phyloP scores from a whole-genome alignment of 2,888 invertebrate genomes.

The Coenonympha arcania region DNA sequence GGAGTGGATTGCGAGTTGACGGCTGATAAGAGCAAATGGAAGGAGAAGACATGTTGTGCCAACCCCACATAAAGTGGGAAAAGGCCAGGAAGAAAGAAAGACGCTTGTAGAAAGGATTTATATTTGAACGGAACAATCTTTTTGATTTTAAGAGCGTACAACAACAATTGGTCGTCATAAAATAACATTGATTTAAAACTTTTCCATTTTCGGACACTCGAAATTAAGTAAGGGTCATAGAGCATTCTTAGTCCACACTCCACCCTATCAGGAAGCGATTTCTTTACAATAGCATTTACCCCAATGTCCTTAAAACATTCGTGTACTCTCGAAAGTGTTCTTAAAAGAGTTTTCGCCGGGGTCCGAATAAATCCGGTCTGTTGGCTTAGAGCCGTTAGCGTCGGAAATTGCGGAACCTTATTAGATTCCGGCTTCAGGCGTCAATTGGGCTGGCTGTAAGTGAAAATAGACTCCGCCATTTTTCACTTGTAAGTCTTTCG shows the following conservation, averaged over 20 bases:
- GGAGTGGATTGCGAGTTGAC: too few species aligned
- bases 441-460: constrained; percentile 49
- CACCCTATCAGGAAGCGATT: constrained; percentile 22
- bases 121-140: too few species aligned
- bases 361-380: constrained; percentile 48
- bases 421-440: constrained; percentile 55
- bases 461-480: constrained; percentile 44
- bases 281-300: constrained; percentile 23
- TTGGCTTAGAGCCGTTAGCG: constrained; percentile 49
- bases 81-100: too few species aligned
- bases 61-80: too few species aligned
- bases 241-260: constrained; percentile 11
- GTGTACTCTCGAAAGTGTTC: constrained; percentile 32
- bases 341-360: constrained; percentile 45
- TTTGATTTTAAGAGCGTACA: too few species aligned
- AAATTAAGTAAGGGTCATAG: constrained; percentile 5
- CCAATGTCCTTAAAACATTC: constrained; percentile 26
- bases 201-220: neutral
- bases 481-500: constrained; percentile 27
- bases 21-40: too few species aligned
- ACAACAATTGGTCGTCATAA: too few species aligned
- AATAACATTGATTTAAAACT: neutral
- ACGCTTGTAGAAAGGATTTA: too few species aligned
- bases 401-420: constrained; percentile 68
- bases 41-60: too few species aligned